Conservation (phyloP, 1,140 invertebrate genomes). For the Arctopsyche grandis region DNA sequence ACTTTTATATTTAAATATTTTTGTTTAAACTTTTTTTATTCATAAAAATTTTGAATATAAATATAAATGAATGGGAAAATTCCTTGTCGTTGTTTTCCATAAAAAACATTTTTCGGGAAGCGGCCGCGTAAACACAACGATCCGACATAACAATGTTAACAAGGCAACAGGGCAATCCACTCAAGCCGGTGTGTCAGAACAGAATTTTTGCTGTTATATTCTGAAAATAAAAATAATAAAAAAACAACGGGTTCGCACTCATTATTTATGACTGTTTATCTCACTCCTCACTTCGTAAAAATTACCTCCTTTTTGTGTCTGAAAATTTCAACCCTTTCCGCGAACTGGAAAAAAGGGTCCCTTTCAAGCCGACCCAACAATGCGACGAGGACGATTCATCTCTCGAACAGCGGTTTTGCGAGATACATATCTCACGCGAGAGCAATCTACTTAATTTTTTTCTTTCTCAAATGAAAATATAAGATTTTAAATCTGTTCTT, state of each 20-base stretch:
- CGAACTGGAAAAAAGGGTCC: conserved; percentile 9
- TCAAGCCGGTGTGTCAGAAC: conserved; percentile 18
- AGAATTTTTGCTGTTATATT: conserved; percentile 23
- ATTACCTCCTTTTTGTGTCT: conserved; percentile 14
- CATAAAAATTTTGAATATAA: not conserved
- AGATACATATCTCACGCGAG: conserved; percentile 7
- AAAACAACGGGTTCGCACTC: not conserved
- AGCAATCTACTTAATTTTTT: not conserved
- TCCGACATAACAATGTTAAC: conserved; percentile 27
- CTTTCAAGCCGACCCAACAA: conserved; percentile 14
- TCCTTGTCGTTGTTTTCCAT: not conserved
- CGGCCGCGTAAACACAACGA: conserved; percentile 7
- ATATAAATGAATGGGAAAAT: not conserved
- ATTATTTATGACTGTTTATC: conserved; percentile 31
- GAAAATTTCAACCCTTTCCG: conserved; percentile 20
- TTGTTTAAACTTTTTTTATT: not conserved
- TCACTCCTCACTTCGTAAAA: conserved; percentile 25
- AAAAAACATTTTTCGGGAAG: not conserved
- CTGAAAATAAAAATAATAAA: conserved; percentile 4
- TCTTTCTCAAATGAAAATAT: not conserved
- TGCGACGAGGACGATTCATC: conserved; percentile 18
- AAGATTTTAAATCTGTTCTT: not conserved
- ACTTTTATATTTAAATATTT: no score
- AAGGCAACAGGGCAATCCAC: conserved; percentile 30
- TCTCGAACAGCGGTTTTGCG: conserved; percentile 1